Base-by-base conservation (phyloP, 2,797 vertebrate species). In the Enteromius fasciolatus region DNA sequence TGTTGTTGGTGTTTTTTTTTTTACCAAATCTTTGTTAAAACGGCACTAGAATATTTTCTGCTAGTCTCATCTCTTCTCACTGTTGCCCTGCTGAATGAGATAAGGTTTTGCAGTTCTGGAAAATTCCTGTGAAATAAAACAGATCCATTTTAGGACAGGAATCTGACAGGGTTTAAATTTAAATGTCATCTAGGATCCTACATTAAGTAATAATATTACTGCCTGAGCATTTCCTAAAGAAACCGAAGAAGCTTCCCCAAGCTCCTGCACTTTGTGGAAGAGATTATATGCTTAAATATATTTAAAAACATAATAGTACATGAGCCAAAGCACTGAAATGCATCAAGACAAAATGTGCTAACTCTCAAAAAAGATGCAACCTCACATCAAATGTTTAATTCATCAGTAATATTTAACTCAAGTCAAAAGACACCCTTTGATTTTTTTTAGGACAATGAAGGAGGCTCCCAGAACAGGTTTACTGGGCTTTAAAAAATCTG, bases 261-360 rank as follows among this genome's bases (percentile, higher is more conserved):
- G 11, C 20, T 57, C 31, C 72, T 74, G 31, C 50, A 74, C 28
- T 73, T 73, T 8, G 18, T 73, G 48, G 3, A 73, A 73, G 28
- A 52, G 28, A 52, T 73, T 33, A 72, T 50, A 50, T 4, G 25
- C 25, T 52, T 52, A 50, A 31, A 73, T 33, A 20, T 72, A 4
- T 50, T 72, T 17, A 20, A 25, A 31, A 31, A 9, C 15, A 52
- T 73, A 50, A 18, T 46, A 5, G 5, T 33, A 12, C 17, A 50
- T 20, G 18, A 14, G 5, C 23, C 4, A 73, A 33, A 52, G 28
- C 25, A 33, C 25, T 33, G 69, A 33, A 52, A 48, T 48, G 23
- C 7, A 5, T 68, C 1, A 8, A 20, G 36, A 2, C 20, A 68
- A 23, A 48, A 25, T 46, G 12, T 46, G 23, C 41, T 1, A 59